Conservation (phyloP, 2,113 vertebrate genomes). For the Cephalopholis sonnerati region DNA sequence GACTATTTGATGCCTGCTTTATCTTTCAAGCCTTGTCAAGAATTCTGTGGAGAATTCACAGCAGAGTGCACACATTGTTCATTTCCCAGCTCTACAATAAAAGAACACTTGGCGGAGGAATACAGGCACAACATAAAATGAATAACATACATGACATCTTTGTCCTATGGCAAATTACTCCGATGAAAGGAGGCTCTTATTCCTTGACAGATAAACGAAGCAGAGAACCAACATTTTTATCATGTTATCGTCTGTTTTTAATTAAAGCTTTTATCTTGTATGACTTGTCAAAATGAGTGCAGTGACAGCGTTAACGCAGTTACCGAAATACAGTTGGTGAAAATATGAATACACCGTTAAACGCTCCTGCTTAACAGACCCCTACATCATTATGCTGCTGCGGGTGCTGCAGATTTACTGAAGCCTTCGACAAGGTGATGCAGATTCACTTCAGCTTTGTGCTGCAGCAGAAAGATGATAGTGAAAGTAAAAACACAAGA, state of each 20-base stretch:
- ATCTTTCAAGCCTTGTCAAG: slow-evolving; percentile 56
- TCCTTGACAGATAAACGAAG: not conserved
- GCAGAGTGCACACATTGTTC: slow-evolving; percentile 57
- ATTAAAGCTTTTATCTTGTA: slow-evolving; percentile 27
- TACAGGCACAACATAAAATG: slow-evolving; percentile 44
- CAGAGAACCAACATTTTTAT: slow-evolving; percentile 6
- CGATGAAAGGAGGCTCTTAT: not conserved
- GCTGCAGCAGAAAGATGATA: slow-evolving; percentile 14
- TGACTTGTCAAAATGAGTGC: slow-evolving; percentile 4
- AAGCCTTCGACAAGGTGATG: slow-evolving; percentile 10
- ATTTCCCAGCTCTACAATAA: slow-evolving; percentile 42
- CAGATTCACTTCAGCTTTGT: slow-evolving; percentile 16
- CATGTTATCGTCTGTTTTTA: slow-evolving; percentile 10
- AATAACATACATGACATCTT: slow-evolving; percentile 28
- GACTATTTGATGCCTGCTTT: slow-evolving; percentile 52
- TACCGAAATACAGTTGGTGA: not conserved
- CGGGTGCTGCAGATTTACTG: slow-evolving; percentile 19
- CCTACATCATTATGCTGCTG: slow-evolving; percentile 18
- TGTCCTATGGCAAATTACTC: slow-evolving; percentile 20
- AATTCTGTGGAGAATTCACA: slow-evolving; percentile 60
- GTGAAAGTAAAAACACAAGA: slow-evolving; percentile 12
- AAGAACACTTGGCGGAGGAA: slow-evolving; percentile 53
- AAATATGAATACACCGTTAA: slow-evolving; percentile 2
- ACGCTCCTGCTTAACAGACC: not conserved
- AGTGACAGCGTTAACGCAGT: not conserved